Evolutionary conservation across 2,797 vertebrate species (phyloP).

Genomic region (Helostoma temminkii): DNA sequence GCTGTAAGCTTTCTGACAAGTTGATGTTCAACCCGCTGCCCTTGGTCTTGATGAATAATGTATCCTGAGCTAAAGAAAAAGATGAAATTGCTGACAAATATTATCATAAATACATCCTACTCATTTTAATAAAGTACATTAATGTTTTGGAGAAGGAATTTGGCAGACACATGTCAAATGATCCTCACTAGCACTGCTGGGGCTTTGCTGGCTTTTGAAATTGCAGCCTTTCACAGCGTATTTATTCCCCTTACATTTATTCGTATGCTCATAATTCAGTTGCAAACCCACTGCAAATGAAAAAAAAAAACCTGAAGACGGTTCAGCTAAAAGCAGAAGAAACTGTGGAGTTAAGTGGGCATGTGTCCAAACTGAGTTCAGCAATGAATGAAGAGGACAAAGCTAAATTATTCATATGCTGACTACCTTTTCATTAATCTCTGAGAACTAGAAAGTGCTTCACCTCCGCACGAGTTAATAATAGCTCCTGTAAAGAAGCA

Average conservation of each 20-base stretch:
- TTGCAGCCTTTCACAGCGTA: conserved; percentile 1
- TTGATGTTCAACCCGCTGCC: neutral
- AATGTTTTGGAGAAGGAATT: conserved; percentile 15
- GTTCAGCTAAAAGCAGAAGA: conserved; percentile 16
- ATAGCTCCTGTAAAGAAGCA: conserved; percentile 68
- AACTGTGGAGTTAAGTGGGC: conserved; percentile 38
- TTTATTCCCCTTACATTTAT: conserved; percentile 10
- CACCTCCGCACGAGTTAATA: conserved; percentile 76
- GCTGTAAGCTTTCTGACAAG: conserved; percentile 16
- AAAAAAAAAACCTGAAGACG: neutral
- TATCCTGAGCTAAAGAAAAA: conserved; percentile 1
- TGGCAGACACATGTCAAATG: conserved; percentile 17
- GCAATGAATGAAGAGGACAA: conserved; percentile 71
- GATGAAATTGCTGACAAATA: conserved; percentile 7
- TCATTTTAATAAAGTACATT: conserved; percentile 14
- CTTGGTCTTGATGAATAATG: neutral
- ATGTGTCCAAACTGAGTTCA: conserved; percentile 51
- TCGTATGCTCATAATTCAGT: conserved; percentile 10
- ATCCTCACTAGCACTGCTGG: conserved; percentile 6
- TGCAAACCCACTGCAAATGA: conserved; percentile 1
- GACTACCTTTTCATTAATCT: conserved; percentile 83
- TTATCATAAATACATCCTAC: conserved; percentile 30
- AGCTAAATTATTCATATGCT: conserved; percentile 82
- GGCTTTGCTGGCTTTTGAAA: neutral
- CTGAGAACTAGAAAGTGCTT: conserved; percentile 69